Conservation (phyloP, 2,113 vertebrate genomes). For the Indicator indicator region DNA sequence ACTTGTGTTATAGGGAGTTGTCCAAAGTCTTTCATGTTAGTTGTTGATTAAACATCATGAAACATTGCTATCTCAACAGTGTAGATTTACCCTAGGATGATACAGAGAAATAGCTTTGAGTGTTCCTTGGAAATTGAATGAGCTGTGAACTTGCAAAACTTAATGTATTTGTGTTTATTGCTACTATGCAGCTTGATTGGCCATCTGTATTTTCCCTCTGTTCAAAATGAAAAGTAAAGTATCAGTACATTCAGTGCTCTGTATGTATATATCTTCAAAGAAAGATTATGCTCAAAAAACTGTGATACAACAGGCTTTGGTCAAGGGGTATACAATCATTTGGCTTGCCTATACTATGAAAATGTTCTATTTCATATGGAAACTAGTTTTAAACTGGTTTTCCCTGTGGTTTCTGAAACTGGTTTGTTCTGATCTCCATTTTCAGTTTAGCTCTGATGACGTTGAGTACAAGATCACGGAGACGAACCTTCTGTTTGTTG, state of each 20-base stretch:
- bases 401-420: conserved; percentile 37
- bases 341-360: not conserved
- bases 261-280: not conserved
- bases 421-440: conserved; percentile 9
- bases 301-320: not conserved
- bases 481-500: not conserved
- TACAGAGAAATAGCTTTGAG: not conserved
- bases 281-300: not conserved
- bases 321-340: not conserved
- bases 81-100: not conserved
- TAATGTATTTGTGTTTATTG: not conserved
- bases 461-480: not conserved
- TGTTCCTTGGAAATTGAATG: not conserved
- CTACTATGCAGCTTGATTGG: not conserved
- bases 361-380: not conserved
- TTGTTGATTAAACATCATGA: conserved; percentile 2
- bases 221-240: not conserved
- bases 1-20: not conserved
- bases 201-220: not conserved
- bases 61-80: not conserved
- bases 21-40: conserved; percentile 26
- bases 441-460: not conserved
- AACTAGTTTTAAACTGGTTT: conserved; percentile 49
- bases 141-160: not conserved
- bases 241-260: not conserved